phyloP scores from a whole-genome alignment of 1,140 invertebrate genomes.

The Cataglyphis hispanica region DNA sequence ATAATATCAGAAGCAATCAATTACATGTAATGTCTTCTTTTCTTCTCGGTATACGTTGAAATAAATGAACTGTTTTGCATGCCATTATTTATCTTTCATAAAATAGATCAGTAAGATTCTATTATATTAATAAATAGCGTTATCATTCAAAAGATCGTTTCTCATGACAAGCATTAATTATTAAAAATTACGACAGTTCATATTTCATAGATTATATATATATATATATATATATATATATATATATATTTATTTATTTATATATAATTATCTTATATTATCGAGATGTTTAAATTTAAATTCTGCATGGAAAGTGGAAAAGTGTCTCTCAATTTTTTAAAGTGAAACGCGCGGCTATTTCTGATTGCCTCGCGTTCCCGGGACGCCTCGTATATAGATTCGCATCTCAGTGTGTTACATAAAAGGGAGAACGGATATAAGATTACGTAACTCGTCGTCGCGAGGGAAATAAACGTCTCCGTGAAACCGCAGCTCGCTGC shows the following conservation, averaged over 20 bases:
- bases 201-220: not conserved
- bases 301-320: not conserved
- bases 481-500: slow-evolving; percentile 27
- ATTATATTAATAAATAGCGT: not conserved
- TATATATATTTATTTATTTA: too few species aligned
- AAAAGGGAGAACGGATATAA: slow-evolving; percentile 46
- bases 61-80: slow-evolving; percentile 33
- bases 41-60: slow-evolving; percentile 1
- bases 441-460: slow-evolving; percentile 60
- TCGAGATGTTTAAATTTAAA: slow-evolving; percentile 1
- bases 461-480: slow-evolving; percentile 56
- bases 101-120: not conserved
- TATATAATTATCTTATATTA: slow-evolving; percentile 1
- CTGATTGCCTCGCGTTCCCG: not conserved
- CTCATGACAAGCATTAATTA: not conserved
- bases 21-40: slow-evolving; percentile 7
- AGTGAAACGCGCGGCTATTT: slow-evolving; percentile 8
- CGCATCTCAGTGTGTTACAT: slow-evolving; percentile 24
- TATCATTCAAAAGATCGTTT: not conserved
- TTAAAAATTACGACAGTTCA: not conserved
- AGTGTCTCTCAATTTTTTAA: slow-evolving; percentile 35
- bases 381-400: slow-evolving; percentile 13
- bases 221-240: too few species aligned
- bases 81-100: not conserved
- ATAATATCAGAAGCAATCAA: slow-evolving; percentile 30